Evolutionary conservation across 2,888 invertebrate genomes (phyloP).

Genomic region (Melieria crassipennis): DNA sequence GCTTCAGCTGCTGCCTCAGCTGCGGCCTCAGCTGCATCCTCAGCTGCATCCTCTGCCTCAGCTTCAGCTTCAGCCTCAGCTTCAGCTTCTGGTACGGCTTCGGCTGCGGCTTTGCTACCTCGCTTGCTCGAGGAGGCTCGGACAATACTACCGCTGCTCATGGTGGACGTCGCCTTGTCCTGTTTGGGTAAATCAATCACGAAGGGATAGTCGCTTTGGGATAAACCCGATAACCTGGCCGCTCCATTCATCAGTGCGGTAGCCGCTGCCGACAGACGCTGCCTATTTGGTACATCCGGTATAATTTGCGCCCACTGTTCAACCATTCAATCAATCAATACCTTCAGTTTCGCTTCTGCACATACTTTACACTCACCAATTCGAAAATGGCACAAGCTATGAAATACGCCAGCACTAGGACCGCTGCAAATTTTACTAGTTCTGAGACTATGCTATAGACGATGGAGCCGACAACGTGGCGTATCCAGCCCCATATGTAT

Average conservation of each 20-base stretch:
- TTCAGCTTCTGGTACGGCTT: neutral
- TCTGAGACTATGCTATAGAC: constrained; percentile 3
- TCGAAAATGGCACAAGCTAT: constrained; percentile 36
- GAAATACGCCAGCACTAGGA: constrained; percentile 39
- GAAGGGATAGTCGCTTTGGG: constrained; percentile 17
- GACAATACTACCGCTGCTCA: neutral
- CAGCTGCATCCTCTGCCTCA: neutral
- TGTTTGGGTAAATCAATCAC: constrained; percentile 24
- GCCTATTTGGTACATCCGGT: neutral
- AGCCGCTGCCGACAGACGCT: constrained; percentile 10
- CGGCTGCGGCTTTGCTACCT: neutral
- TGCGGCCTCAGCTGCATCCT: neutral
- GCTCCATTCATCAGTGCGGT: neutral
- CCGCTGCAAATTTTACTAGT: constrained; percentile 39
- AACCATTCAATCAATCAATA: neutral
- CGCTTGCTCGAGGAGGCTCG: too few species aligned
- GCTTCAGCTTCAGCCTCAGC: neutral
- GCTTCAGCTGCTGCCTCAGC: neutral
- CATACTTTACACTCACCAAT: constrained; percentile 34
- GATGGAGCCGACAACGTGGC: too few species aligned
- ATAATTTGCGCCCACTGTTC: constrained; percentile 25
- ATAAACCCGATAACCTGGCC: constrained; percentile 6
- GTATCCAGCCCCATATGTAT: neutral
- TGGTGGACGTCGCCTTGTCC: neutral
- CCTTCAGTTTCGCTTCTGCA: neutral